These are phyloP conservation scores for Bubo blakistoni DNA, from an alignment of 2,113 vertebrate genomes.

Conservation along the genomic window DNA sequence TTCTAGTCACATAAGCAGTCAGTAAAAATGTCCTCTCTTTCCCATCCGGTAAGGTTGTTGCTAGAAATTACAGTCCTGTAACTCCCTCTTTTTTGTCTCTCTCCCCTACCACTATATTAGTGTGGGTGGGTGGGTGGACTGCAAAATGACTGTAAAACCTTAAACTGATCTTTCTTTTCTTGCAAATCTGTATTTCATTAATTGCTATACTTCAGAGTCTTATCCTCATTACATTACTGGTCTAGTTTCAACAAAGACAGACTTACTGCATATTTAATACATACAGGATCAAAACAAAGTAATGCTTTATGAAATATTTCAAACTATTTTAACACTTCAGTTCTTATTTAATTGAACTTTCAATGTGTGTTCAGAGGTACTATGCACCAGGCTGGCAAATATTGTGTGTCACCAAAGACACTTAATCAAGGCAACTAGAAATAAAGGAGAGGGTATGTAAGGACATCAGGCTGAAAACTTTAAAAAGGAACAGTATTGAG, in stretches of 20 bases:
- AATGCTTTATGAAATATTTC: neutral
- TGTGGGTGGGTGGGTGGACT: neutral
- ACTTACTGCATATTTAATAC: neutral
- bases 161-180: neutral
- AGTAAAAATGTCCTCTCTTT: constrained; percentile 2
- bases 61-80: neutral
- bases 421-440: neutral
- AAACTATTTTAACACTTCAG: neutral
- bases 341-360: neutral
- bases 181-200: neutral
- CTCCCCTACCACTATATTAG: neutral
- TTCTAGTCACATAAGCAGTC: neutral
- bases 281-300: neutral
- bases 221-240: neutral
- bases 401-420: neutral
- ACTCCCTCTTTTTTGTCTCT: neutral
- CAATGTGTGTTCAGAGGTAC: neutral
- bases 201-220: neutral
- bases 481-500: neutral
- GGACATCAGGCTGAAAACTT: neutral
- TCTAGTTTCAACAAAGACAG: neutral
- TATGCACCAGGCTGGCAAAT: neutral
- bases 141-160: neutral
- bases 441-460: neutral
- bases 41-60: neutral